Percentiles rank a stretch among this genome's conserved stretches.
These are phyloP conservation scores for Coreoperca whiteheadi DNA, from an alignment of 2,113 vertebrate species.

Conservation along the genomic window DNA sequence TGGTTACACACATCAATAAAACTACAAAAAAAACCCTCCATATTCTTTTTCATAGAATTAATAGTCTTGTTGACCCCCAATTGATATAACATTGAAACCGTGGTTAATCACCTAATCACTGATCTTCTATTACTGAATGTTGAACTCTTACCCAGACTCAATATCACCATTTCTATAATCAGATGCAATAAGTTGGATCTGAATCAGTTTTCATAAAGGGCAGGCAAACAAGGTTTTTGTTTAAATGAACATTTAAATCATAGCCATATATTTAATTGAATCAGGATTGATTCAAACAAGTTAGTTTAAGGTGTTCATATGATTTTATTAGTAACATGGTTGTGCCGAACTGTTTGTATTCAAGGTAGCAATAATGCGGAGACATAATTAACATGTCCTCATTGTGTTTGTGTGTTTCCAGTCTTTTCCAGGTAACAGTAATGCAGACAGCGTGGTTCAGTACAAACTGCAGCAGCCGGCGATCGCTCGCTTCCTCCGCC, in stretches of 20 bases:
- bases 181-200: too few relatives aligned
- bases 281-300: too few relatives aligned
- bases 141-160: too few relatives aligned
- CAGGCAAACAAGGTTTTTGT: not conserved
- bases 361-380: not conserved
- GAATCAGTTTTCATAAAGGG: too few relatives aligned
- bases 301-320: not conserved
- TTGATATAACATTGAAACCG: too few relatives aligned
- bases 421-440: conserved; percentile 72
- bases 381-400: not conserved
- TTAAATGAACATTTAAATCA: not conserved
- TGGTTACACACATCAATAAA: too few relatives aligned
- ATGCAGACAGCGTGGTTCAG: conserved; percentile 76
- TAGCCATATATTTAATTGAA: not conserved
- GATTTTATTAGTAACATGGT: not conserved
- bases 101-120: too few relatives aligned
- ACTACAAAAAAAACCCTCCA: too few relatives aligned
- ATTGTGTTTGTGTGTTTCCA: conserved; percentile 25
- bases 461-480: conserved; percentile 74
- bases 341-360: not conserved
- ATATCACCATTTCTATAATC: too few relatives aligned
- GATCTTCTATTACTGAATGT: too few relatives aligned
- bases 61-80: too few relatives aligned
- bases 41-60: too few relatives aligned
- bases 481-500: conserved; percentile 74